phyloP scores from a whole-genome alignment of 2,888 invertebrate species.

The Phaedon cochleariae region DNA sequence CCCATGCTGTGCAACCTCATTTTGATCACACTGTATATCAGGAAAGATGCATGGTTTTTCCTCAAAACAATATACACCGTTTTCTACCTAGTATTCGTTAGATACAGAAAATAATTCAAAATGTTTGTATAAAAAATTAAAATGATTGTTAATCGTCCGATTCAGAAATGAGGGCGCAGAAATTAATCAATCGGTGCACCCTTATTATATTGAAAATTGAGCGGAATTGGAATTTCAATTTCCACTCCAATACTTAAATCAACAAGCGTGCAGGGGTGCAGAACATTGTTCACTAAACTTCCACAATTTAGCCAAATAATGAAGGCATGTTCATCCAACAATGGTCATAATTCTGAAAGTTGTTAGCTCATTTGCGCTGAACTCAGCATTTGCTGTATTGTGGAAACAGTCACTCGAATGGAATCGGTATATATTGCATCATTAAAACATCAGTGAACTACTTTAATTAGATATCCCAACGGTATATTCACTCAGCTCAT shows the following conservation, averaged over 20 bases:
- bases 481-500: too few relatives aligned
- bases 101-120: too few relatives aligned
- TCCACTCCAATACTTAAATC: neutral
- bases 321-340: constrained; percentile 25
- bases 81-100: too few relatives aligned
- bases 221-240: neutral
- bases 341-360: constrained; percentile 27
- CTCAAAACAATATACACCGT: too few relatives aligned
- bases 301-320: constrained; percentile 22
- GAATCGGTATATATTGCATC: constrained; percentile 1
- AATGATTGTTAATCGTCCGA: too few relatives aligned
- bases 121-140: too few relatives aligned
- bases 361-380: constrained; percentile 17
- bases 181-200: too few relatives aligned
- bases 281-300: constrained; percentile 11
- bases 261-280: constrained; percentile 10
- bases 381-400: constrained; percentile 4
- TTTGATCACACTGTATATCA: too few relatives aligned
- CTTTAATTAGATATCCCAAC: constrained; percentile 5
- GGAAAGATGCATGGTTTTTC: too few relatives aligned
- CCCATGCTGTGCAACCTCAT: too few relatives aligned
- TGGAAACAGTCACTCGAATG: constrained; percentile 13
- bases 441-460: constrained; percentile 11
- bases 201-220: neutral
- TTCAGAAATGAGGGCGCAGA: too few relatives aligned